phyloP scores from a whole-genome alignment of 2,888 invertebrate genomes.

The Zygothrica quintamaculata region DNA sequence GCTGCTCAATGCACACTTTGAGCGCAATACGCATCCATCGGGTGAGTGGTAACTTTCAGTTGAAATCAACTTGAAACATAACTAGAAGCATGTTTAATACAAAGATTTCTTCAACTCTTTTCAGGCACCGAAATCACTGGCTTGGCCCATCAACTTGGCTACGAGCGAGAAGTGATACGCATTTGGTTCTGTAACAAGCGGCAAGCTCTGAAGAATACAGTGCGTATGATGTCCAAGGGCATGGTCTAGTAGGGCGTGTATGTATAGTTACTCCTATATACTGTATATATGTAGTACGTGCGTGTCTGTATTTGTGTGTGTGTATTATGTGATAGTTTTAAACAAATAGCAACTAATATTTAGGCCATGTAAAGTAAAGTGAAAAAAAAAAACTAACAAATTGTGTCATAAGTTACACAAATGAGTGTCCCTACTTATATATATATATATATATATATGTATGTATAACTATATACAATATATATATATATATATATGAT shows the following conservation, averaged over 20 bases:
- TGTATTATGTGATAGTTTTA: slow-evolving; percentile 74
- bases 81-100: slow-evolving; percentile 40
- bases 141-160: slow-evolving; percentile 96
- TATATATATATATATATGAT: slow-evolving; percentile 29
- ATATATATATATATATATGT: slow-evolving; percentile 34
- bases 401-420: slow-evolving; percentile 82
- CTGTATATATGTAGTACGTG: slow-evolving; percentile 49
- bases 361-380: slow-evolving; percentile 80
- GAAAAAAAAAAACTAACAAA: slow-evolving; percentile 28
- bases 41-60: slow-evolving; percentile 87
- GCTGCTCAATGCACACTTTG: slow-evolving; percentile 97
- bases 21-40: slow-evolving; percentile 98
- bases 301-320: slow-evolving; percentile 37
- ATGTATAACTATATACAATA: slow-evolving; percentile 33
- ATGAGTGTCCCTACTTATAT: too few species aligned
- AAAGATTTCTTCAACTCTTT: neutral
- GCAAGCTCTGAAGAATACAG: slow-evolving; percentile 98
- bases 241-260: slow-evolving; percentile 87
- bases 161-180: slow-evolving; percentile 98
- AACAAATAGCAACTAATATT: slow-evolving; percentile 56
- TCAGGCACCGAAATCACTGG: slow-evolving; percentile 98
- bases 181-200: slow-evolving; percentile 99
- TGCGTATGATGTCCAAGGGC: slow-evolving; percentile 96
- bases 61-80: slow-evolving; percentile 26
- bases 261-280: slow-evolving; percentile 30